Conservation (phyloP, 2,888 invertebrate genomes). For the Drosophila longiperda region DNA sequence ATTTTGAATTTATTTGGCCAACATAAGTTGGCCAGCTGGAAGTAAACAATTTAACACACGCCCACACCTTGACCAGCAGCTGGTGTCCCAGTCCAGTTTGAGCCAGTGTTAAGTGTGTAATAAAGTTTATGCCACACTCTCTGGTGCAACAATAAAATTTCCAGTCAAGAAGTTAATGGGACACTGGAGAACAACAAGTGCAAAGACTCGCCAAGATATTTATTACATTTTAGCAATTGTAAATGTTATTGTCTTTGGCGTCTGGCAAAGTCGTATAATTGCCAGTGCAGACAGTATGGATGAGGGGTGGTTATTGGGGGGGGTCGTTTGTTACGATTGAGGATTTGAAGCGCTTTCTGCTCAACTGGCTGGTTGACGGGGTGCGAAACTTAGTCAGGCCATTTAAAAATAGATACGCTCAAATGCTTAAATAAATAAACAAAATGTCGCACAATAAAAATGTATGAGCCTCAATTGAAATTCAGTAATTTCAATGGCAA, state of each 20-base stretch:
- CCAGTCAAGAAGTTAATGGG: conserved; percentile 57
- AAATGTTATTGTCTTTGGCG: conserved; percentile 79
- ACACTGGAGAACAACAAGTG: conserved; percentile 28
- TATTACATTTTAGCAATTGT: conserved; percentile 79
- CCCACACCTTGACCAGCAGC: conserved; percentile 31
- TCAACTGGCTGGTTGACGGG: conserved; percentile 43
- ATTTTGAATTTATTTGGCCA: conserved; percentile 16
- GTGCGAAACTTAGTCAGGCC: conserved; percentile 73
- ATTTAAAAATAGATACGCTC: conserved; percentile 75
- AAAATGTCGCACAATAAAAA: conserved; percentile 76
- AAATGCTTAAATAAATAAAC: conserved; percentile 74
- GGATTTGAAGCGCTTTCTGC: conserved; percentile 21
- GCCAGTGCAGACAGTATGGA: conserved; percentile 40
- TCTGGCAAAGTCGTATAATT: conserved; percentile 78
- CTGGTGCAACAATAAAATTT: conserved; percentile 63
- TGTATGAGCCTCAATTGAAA: conserved; percentile 76
- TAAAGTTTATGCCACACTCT: conserved; percentile 67
- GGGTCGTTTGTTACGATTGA: conserved; percentile 2
- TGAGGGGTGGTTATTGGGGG: not conserved
- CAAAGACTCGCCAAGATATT: conserved; percentile 52
- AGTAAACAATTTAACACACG: conserved; percentile 12
- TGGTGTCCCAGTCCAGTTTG: conserved; percentile 36
- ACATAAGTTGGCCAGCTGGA: conserved; percentile 8
- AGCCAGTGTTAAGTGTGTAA: conserved; percentile 59
- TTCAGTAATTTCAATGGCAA: conserved; percentile 75